Base-by-base conservation (phyloP, 2,113 vertebrate genomes). In the Etheostoma cragini region DNA sequence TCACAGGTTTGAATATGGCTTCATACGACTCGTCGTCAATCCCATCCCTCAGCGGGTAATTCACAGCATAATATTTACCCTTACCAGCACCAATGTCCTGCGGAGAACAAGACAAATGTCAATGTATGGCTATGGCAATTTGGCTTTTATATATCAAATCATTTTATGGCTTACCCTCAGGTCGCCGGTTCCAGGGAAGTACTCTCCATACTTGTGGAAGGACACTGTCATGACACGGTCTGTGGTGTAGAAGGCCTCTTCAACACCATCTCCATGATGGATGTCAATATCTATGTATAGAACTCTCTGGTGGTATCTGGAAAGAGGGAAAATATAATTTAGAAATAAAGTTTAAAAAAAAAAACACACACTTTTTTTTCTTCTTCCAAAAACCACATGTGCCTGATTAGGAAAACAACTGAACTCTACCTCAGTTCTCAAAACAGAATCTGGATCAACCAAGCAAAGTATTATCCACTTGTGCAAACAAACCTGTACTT, bases 201-300 rank as follows among this genome's bases (percentile, higher is more conserved):
- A 99, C 78, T 99, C 98, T 65, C 98, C 98, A 0, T 99, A 99
- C 81, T 99, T 99, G 85, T 99, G 98, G 85, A 99, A 99, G 83
- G 98, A 99, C 75, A 99, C 98, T 0, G 98, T 98, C 98, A 99
- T 99, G 92, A 99, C 98, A 0, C 98, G 94, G 91, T 99, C 98
- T 14, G 98, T 99, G 92, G 98, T 99, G 87, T 99, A 99, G 91
- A 99, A 99, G 6, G 98, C 98, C 85, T 99, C 98, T 89, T 99
- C 98, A 84, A 99, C 98, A 0, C 98, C 98, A 5, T 99, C 98
- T 0, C 98, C 98, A 0, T 99, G 98, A 92, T 99, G 98, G 86
- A 99, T 99, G 87, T 99, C 98, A 21, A 99, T 99, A 91, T 99
- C 98, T 14, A 99, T 99, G 76, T 99, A 99, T 92, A 99, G 94